These are phyloP conservation scores for Zaprionus nigranus DNA, from an alignment of 1,140 invertebrate genomes.

Conservation along the genomic window DNA sequence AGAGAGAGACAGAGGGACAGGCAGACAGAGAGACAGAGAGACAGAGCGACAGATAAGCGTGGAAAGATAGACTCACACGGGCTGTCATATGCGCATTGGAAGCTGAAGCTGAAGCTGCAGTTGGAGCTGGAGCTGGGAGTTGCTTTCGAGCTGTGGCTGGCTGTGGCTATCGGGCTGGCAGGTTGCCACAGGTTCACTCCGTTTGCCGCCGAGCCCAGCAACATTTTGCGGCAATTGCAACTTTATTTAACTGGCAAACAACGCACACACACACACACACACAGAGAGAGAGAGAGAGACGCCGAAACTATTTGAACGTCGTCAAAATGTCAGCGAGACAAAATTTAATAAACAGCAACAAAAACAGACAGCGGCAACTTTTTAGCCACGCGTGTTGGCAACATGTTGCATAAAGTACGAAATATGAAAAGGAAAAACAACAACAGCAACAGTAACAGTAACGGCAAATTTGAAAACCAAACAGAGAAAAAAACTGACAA, in stretches of 20 bases:
- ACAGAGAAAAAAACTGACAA: constrained; percentile 23
- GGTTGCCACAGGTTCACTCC: constrained; percentile 43
- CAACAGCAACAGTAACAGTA: constrained; percentile 9
- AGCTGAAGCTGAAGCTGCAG: constrained; percentile 31
- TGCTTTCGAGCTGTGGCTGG: not conserved
- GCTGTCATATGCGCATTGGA: constrained; percentile 51
- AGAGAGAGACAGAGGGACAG: not conserved
- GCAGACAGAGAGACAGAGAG: constrained; percentile 3
- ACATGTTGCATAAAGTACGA: constrained; percentile 56
- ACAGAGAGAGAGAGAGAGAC: not conserved
- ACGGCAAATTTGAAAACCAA: constrained; percentile 23
- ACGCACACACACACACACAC: constrained; percentile 33
- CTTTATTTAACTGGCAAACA: constrained; percentile 66
- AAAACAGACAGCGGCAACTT: constrained; percentile 46
- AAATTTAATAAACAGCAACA: constrained; percentile 71
- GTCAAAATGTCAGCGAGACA: constrained; percentile 67
- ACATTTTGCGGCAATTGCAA: constrained; percentile 79
- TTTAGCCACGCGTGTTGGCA: constrained; percentile 54
- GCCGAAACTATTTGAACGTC: constrained; percentile 55
- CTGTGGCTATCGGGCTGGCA: constrained; percentile 9
- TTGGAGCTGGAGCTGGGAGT: constrained; percentile 26
- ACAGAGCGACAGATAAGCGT: constrained; percentile 12
- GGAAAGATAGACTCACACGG: constrained; percentile 22
- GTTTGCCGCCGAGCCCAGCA: constrained; percentile 53
- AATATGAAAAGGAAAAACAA: constrained; percentile 20